Evolutionary conservation across 2,888 invertebrate genomes (phyloP), one percentile per base, ranked within the genome.

Genomic region (Macrosoma leucophasiata): DNA sequence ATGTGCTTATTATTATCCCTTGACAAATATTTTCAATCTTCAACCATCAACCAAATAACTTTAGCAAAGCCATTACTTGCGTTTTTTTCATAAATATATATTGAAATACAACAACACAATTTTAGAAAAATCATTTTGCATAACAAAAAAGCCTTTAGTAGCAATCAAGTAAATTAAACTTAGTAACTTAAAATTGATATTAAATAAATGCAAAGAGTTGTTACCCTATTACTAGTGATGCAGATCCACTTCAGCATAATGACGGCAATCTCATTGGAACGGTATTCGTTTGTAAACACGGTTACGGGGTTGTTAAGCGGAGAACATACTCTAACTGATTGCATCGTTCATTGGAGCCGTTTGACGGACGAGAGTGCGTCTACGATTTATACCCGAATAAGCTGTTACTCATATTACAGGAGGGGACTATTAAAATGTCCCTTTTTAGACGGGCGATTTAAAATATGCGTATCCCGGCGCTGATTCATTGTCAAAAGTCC

Each of bases 321-420:
- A 52, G 54, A 62, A 62, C 60, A 65, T 72, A 78, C 78, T 79
- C 74, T 77, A 77, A 69, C 63, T 76, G 70, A 82, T 81, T 79
- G 66, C 68, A 48, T 61, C 62, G 58, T 62, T 72, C 65, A 72
- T 73, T 68, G 74, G 55, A 62, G 50, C 57, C 67, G 58, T 70
- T 72, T 70, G 72, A 72, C 59, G 64, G 62, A 68, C 62, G 61
- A 62, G 57, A 59, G 52, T 50, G 39, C 48, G 47, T 43, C 54
- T 49, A 57, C 66, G 55, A 68, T 72, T 72, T 67, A 68, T 63
- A 48, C 53, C 61, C 63, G 70, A 76, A 77, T 74, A 68, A 65
- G 62, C 58, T 58, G 69, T 71, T 64, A 72, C 68, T 79, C 73
- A 76, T 74, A 74, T 74, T 69, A 75, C 72, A 55, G 50, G 64